These are phyloP conservation scores for Neosilurus mollespiculum DNA, from an alignment of 2,797 vertebrate genomes.

Conservation along the genomic window DNA sequence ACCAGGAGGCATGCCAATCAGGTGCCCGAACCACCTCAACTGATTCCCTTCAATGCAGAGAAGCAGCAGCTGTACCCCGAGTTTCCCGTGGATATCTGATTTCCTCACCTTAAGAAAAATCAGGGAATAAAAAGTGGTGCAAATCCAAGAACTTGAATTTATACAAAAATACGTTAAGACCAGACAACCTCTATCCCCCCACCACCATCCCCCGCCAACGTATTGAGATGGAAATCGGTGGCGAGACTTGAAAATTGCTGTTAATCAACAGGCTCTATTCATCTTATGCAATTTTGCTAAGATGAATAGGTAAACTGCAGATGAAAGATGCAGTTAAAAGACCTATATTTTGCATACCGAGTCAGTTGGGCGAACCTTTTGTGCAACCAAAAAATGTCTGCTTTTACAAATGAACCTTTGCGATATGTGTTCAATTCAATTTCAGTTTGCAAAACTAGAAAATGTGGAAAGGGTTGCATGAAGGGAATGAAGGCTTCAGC, in stretches of 20 bases:
- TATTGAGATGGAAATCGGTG: neutral
- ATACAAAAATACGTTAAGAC: neutral
- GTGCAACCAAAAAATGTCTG: neutral
- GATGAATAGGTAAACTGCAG: neutral
- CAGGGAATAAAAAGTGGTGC: neutral
- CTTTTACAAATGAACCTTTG: neutral
- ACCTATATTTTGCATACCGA: neutral
- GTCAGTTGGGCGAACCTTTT: neutral
- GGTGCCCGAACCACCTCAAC: too few relatives aligned
- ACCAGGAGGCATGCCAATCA: too few relatives aligned
- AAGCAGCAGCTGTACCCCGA: too few relatives aligned
- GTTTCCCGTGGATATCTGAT: too few relatives aligned
- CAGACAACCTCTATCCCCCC: neutral
- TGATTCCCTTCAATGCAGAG: too few relatives aligned
- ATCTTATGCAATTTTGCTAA: neutral
- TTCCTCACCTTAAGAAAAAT: too few relatives aligned
- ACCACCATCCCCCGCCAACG: neutral
- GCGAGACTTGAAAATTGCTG: neutral
- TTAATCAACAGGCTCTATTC: neutral
- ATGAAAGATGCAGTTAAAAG: neutral
- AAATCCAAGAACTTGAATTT: neutral
- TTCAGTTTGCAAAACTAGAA: neutral
- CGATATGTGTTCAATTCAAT: neutral
- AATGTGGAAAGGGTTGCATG: neutral
- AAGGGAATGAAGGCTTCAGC: neutral